Percentiles rank a stretch among this genome's conserved stretches.
phyloP scores from a whole-genome alignment of 2,888 invertebrate species.

The Drosophila atripex region DNA sequence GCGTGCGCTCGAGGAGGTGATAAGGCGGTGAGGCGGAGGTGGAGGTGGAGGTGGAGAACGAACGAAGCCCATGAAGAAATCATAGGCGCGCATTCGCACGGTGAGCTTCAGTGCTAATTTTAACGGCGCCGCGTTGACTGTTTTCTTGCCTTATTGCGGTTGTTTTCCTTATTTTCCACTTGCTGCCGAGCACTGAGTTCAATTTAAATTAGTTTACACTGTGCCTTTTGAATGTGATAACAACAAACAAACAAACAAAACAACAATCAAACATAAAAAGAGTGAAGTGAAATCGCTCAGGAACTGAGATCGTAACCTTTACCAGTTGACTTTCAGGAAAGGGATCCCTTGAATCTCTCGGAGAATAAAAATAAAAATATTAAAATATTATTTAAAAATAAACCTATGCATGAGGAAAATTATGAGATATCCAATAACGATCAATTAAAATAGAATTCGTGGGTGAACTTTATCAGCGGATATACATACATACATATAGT shows the following conservation, averaged over 20 bases:
- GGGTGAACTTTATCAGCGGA: not conserved
- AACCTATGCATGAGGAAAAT: conserved; percentile 22
- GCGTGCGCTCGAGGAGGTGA: not conserved
- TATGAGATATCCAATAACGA: conserved; percentile 31
- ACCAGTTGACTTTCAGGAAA: no score
- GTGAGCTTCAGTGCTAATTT: conserved; percentile 72
- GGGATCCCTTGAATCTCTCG: no score
- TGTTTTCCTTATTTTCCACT: conserved; percentile 53
- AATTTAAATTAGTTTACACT: conserved; percentile 58
- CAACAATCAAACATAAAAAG: conserved; percentile 13
- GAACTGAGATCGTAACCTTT: conserved; percentile 32
- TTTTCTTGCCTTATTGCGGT: conserved; percentile 60
- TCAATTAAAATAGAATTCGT: conserved; percentile 6
- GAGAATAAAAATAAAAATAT: not conserved
- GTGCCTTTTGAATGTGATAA: conserved; percentile 62
- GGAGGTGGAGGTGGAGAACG: not conserved
- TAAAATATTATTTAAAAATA: conserved; percentile 14
- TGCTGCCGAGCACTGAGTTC: conserved; percentile 51
- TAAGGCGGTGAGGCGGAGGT: conserved; percentile 5
- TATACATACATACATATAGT: not conserved
- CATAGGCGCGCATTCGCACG: conserved; percentile 66
- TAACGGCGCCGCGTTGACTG: conserved; percentile 72
- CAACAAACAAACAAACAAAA: conserved; percentile 25
- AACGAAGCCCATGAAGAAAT: conserved; percentile 43
- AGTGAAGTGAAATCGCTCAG: conserved; percentile 26